Conservation (phyloP, 2,797 vertebrate species). For the Hydrocynus forskahlii region DNA sequence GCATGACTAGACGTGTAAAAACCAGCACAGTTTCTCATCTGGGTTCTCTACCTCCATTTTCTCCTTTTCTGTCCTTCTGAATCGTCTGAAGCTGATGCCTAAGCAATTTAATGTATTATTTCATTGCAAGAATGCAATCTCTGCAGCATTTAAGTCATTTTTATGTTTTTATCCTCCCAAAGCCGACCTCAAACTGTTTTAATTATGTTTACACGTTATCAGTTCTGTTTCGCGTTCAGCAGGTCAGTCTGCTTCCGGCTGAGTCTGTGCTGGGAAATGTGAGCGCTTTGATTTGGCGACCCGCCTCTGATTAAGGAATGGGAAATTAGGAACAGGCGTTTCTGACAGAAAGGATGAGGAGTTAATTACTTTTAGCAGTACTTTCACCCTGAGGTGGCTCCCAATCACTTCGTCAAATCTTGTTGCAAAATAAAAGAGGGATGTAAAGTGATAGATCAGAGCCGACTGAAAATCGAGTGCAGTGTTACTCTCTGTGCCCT, state of each 20-base stretch:
- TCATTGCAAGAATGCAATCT: background rate
- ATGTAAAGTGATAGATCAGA: slow-evolving; percentile 5
- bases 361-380: slow-evolving; percentile 6
- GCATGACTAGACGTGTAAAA: background rate
- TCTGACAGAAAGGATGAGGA: background rate
- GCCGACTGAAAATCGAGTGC: background rate
- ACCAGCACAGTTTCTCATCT: too few relatives aligned
- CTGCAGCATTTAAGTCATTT: too few relatives aligned
- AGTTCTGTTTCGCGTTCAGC: background rate
- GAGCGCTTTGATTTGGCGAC: background rate
- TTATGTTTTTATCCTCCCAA: background rate
- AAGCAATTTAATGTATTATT: background rate
- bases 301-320: slow-evolving; percentile 1
- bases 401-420: background rate
- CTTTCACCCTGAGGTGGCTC: background rate
- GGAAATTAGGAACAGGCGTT: slow-evolving; percentile 6
- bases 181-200: background rate
- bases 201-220: slow-evolving; percentile 1
- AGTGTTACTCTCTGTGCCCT: background rate
- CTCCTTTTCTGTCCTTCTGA: too few relatives aligned
- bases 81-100: background rate
- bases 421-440: background rate
- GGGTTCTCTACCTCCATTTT: too few relatives aligned
- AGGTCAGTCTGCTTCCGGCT: background rate
- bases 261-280: background rate